Conservation (phyloP, 2,888 invertebrate genomes). For the Calliphora vomitoria region DNA sequence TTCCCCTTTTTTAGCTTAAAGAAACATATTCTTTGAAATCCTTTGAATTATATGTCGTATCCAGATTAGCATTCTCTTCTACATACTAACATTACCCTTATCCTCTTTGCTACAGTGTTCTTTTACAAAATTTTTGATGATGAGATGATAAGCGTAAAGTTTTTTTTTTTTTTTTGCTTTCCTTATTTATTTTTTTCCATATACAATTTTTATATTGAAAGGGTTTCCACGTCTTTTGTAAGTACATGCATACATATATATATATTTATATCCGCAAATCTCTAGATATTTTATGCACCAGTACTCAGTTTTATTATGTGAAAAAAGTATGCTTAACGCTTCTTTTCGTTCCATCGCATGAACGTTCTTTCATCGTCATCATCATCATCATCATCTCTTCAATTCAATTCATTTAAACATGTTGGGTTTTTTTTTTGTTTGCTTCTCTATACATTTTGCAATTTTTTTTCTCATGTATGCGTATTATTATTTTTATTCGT, state of each 20-base stretch:
- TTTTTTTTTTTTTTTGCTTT: not conserved
- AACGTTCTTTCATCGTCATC: slow-evolving; percentile 42
- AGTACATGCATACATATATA: not conserved
- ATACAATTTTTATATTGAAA: slow-evolving; percentile 62
- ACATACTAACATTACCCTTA: not conserved
- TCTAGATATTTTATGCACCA: slow-evolving; percentile 61
- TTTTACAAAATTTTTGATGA: not conserved
- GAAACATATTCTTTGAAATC: not conserved
- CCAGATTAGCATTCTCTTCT: not conserved
- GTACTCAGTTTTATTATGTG: slow-evolving; percentile 58
- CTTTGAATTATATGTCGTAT: not conserved
- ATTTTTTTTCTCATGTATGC: slow-evolving; percentile 28
- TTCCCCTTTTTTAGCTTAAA: not conserved
- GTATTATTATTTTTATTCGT: slow-evolving; percentile 19
- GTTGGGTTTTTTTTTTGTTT: not conserved
- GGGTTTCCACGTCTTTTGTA: slow-evolving; percentile 57
- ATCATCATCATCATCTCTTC: slow-evolving; percentile 3
- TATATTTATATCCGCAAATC: slow-evolving; percentile 59
- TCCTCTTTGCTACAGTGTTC: not conserved
- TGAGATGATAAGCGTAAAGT: slow-evolving; percentile 47
- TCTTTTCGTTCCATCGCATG: slow-evolving; percentile 31
- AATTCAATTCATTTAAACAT: slow-evolving; percentile 55
- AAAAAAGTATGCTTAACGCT: slow-evolving; percentile 47
- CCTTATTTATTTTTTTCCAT: not conserved
- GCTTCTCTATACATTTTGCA: not conserved